Base-by-base conservation (phyloP, 2,113 vertebrate species). In the Podarcis cretensis region DNA sequence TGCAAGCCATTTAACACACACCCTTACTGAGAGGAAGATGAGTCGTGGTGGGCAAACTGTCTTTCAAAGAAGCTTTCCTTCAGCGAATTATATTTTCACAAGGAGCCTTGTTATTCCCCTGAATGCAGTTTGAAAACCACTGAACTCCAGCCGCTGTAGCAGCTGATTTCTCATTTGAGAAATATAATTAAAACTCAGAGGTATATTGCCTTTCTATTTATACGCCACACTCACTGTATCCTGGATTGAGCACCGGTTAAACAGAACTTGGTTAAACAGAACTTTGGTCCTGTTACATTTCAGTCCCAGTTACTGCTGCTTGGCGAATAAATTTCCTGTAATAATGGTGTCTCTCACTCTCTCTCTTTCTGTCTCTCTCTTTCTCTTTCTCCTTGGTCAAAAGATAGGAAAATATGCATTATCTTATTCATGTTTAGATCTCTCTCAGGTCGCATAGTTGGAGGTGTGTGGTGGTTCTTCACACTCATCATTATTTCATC, bases 391-490 rank as follows among this genome's bases (percentile, higher is more conserved):
- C 73, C 0, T 0, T 87, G 86, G 48, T 68, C 87, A 88, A 90
- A 82, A 97, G 86, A 93, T 83, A 90, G 92, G 94, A 95, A 96
- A 96, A 92, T 85, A 81, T 95, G 89, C 91, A 92, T 97, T 94
- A 95, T 93, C 73, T 96, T 96, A 89, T 97, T 93, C 94, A 20
- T 96, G 92, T 97, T 96, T 97, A 99, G 99, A 97, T 99, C 99
- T 93, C 97, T 99, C 96, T 99, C 99, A 91, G 99, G 99, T 94
- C 98, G 99, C 69, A 99, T 99, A 93, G 99, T 99, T 21, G 99
- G 99, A 94, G 99, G 99, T 68, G 99, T 99, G 77, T 99, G 99
- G 99, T 99, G 99, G 99, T 99, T 99, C 98, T 99, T 99, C 96
- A 99, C 99, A 1, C 98, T 99, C 89, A 99, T 99, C 97, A 99